Base-by-base conservation (phyloP, 92 coral and sea anemone genomes). In the Virgularia gustaviana region DNA sequence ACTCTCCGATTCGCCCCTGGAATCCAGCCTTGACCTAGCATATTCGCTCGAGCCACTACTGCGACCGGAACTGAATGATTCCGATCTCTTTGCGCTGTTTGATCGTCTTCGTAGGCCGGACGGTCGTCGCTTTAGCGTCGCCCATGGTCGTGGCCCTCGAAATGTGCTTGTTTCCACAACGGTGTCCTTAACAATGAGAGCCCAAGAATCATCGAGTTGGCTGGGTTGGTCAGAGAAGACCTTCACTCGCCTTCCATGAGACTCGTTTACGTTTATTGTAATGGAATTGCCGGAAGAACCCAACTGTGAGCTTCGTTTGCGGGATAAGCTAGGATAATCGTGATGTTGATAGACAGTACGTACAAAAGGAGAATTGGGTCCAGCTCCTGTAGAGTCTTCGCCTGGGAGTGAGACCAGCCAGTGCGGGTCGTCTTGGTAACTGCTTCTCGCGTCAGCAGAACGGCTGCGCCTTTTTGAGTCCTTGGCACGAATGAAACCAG, bases 51-150 rank as follows among this genome's bases (percentile, higher is more conserved):
- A 32, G 12, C 36, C 41, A 1, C 20, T 27, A 58, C 42, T 58
- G 1, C 5, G 8, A 15, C 24, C 47, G 7, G 74, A 67, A 44
- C 60, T 41, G 7, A 67, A 67, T n/a, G 60, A 45, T 29, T 67
- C 74, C 9, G 51, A 16, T 45, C 44, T 67, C 9, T 23, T n/a
- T 36, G 41, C 23, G 24, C 66, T 20, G 64, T 11, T 0, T 10
- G 58, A 45, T 13, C 59, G 74, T 67, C 74, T 57, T 28, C 74
- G 59, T 11, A 67, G 29, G 6, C 74, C 74, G 27, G 74, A 67
- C n/a, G 74, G 74, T 10, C 58, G 37, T 67, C 74, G 58, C 49
- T 45, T 67, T 18, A 67, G 23, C 30, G 34, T 36, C 11, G 59
- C 29, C 74, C 74, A 67, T 12, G 74, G 74, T 30, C 34, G 45